Base-by-base conservation (phyloP, 1,140 invertebrate species). In the Drosophila sulfurigaster region DNA sequence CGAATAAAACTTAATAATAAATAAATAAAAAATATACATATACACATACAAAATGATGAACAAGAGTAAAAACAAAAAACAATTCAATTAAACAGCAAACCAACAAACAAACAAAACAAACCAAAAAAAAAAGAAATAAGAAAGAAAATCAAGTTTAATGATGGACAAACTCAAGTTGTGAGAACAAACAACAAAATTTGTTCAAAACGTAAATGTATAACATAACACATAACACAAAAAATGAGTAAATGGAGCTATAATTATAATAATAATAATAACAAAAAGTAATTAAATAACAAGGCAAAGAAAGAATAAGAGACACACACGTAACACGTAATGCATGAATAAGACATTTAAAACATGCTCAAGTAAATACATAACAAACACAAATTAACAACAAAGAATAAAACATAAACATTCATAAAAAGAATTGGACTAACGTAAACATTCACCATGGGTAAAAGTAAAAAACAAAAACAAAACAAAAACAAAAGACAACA, bases 1-100 rank as follows among this genome's bases (percentile, higher is more conserved):
- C 79, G 59, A 85, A 71, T 80, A 82, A 83, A 83, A 83, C 82
- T 83, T 82, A 85, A 82, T 82, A 83, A 67, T 73, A 81, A 81
- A 82, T 69, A 74, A n/a, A 38, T 38, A 38, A 82, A 79, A 82
- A 79, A 82, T 82, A 83, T 80, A 82, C 74, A 82, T 48, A 82
- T 69, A 82, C 71, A 64, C 72, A 67, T 15, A 66, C 57, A 67
- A 73, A 68, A 75, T 64, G 68, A 67, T 75, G 28, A 72, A 81
- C 52, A 72, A 75, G 45, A 57, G 15, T 43, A 67, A 65, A 71
- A 79, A 49, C 74, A 79, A 69, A 58, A 70, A 70, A 70, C 59
- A 78, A 73, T 77, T 72, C 74, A 79, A 69, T 79, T 76, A 70
- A 85, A 74, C 62, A 56, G 59, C n/a, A 67, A 60, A 52, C 35